These are phyloP conservation scores for Apis laboriosa DNA, from an alignment of 1,140 invertebrate species.

Conservation along the genomic window DNA sequence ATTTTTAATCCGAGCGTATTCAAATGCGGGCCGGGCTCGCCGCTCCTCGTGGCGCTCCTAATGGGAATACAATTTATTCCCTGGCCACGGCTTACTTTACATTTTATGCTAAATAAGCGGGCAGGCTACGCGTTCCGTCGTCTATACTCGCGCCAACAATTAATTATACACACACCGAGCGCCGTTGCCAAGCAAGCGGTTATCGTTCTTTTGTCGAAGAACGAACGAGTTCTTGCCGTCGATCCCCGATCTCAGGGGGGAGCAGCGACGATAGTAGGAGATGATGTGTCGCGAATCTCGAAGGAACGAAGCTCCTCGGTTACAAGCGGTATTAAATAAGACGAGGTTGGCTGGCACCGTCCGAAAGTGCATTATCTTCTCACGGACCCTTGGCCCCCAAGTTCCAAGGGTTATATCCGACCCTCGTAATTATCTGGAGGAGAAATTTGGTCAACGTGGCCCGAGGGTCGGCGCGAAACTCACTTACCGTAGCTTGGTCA, in stretches of 20 bases:
- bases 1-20: conserved; percentile 77
- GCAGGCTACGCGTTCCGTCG: conserved; percentile 25
- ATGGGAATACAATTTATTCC: conserved; percentile 79
- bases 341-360: conserved; percentile 16
- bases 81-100: conserved; percentile 76
- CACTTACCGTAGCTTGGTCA: conserved; percentile 74
- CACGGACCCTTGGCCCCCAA: conserved; percentile 33
- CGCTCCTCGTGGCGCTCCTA: conserved; percentile 59
- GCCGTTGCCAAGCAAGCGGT: not conserved
- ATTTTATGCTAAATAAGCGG: conserved; percentile 78
- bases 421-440: conserved; percentile 77
- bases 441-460: conserved; percentile 77
- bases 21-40: conserved; percentile 64
- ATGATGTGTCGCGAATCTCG: no score
- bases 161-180: conserved; percentile 39
- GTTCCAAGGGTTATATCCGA: conserved; percentile 59
- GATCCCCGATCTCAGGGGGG: no score
- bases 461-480: conserved; percentile 73
- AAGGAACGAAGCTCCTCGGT: no score
- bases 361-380: conserved; percentile 41
- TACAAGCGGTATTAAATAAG: conserved; percentile 14
- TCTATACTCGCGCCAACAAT: conserved; percentile 49
- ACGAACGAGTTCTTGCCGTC: not conserved
- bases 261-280: no score
- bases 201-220: conserved; percentile 24